A percentile compares a stretch with the other conserved stretches of the same genome.
phyloP scores from a whole-genome alignment of 2,113 vertebrate genomes.

The Xenopus laevis region DNA sequence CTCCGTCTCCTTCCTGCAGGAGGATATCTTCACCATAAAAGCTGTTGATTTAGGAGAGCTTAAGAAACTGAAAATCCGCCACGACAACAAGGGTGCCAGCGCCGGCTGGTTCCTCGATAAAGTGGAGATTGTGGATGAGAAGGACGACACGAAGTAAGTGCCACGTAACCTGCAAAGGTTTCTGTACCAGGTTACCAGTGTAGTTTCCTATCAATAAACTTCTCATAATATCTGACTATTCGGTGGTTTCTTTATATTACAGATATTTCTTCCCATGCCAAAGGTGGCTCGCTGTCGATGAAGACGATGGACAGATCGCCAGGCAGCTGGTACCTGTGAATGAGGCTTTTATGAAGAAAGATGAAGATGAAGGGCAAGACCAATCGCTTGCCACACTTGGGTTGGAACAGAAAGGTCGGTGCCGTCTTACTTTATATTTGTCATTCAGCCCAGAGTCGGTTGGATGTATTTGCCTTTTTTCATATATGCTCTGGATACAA shows the following conservation, averaged over 20 bases:
- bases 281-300: slow-evolving; percentile 89
- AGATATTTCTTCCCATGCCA: slow-evolving; percentile 96
- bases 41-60: slow-evolving; percentile 83
- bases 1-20: slow-evolving; percentile 58
- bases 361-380: slow-evolving; percentile 63
- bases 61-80: slow-evolving; percentile 88
- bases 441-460: too few relatives aligned
- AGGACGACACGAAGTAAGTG: slow-evolving; percentile 84
- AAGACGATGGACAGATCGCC: slow-evolving; percentile 90
- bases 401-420: slow-evolving; percentile 89
- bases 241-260: background rate
- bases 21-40: slow-evolving; percentile 78
- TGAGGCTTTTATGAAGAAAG: slow-evolving; percentile 88
- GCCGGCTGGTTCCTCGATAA: slow-evolving; percentile 91
- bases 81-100: slow-evolving; percentile 79
- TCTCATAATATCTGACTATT: too few relatives aligned
- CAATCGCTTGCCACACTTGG: slow-evolving; percentile 79
- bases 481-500: too few relatives aligned
- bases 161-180: too few relatives aligned
- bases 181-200: too few relatives aligned
- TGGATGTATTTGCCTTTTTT: too few relatives aligned
- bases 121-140: slow-evolving; percentile 83
- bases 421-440: too few relatives aligned
- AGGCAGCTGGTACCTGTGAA: slow-evolving; percentile 92
- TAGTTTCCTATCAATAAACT: too few relatives aligned